phyloP scores from a whole-genome alignment of 2,113 vertebrate genomes.

The Chionis minor region DNA sequence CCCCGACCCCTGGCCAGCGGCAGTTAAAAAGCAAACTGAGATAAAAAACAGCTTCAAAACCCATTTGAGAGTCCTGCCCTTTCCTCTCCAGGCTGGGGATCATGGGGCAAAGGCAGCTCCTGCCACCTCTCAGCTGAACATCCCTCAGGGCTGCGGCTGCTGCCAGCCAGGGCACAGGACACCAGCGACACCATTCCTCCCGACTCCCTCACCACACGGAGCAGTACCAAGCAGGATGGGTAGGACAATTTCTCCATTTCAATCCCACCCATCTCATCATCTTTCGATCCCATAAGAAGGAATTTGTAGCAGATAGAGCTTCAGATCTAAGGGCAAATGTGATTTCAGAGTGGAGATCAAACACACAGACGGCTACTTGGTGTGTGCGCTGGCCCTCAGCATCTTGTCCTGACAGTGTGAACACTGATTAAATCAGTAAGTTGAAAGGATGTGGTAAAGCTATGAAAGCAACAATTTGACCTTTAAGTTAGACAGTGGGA shows the following conservation, averaged over 20 bases:
- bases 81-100: not conserved
- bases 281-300: not conserved
- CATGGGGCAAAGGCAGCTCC: not conserved
- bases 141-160: not conserved
- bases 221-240: accelerated
- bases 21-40: not conserved
- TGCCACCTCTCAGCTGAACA: not conserved
- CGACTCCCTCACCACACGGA: accelerated
- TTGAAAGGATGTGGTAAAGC: slow-evolving; percentile 7
- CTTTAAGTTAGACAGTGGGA: not conserved
- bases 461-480: not conserved
- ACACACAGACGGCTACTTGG: not conserved
- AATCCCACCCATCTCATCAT: not conserved
- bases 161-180: too few relatives aligned
- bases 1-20: not conserved
- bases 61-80: too few relatives aligned
- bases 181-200: not conserved
- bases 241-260: not conserved
- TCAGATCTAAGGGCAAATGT: not conserved
- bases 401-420: not conserved
- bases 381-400: not conserved
- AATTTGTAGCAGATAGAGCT: not conserved
- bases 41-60: not conserved
- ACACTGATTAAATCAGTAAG: not conserved
- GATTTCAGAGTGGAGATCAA: not conserved